phyloP scores from a whole-genome alignment of 2,888 invertebrate genomes.

The Eledone cirrhosa region DNA sequence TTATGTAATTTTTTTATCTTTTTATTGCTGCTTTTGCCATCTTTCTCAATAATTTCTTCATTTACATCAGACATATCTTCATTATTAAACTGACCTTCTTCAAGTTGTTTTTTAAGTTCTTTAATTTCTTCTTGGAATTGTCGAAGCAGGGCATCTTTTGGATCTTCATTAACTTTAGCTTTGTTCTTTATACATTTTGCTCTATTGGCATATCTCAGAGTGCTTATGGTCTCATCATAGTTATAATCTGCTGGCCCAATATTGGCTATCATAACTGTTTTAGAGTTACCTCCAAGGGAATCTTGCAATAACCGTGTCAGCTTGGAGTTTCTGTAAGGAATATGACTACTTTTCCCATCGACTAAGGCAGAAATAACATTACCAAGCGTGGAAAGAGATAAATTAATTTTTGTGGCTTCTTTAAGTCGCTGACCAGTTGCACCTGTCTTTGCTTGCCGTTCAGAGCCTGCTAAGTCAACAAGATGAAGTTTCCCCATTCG shows the following conservation, averaged over 20 bases:
- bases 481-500: slow-evolving; percentile 96
- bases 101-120: slow-evolving; percentile 85
- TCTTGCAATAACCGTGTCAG: slow-evolving; percentile 87
- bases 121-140: slow-evolving; percentile 97
- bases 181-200: slow-evolving; percentile 98
- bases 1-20: slow-evolving; percentile 31
- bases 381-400: slow-evolving; percentile 94
- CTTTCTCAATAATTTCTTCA: slow-evolving; percentile 7
- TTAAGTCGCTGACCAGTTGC: slow-evolving; percentile 90
- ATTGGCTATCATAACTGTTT: slow-evolving; percentile 81
- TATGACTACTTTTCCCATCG: slow-evolving; percentile 95
- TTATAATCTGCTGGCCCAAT: slow-evolving; percentile 96
- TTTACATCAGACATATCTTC: neutral
- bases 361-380: slow-evolving; percentile 98
- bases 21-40: neutral
- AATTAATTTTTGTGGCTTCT: slow-evolving; percentile 97
- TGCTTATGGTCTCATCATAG: slow-evolving; percentile 97
- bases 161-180: slow-evolving; percentile 95
- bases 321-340: slow-evolving; percentile 98
- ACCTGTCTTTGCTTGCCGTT: slow-evolving; percentile 95
- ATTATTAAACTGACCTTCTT: slow-evolving; percentile 71
- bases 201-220: slow-evolving; percentile 93
- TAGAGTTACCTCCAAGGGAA: slow-evolving; percentile 90
- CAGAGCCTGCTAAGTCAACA: slow-evolving; percentile 97
- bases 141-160: slow-evolving; percentile 92